A percentile compares a stretch with the other conserved stretches of the same genome.
These are phyloP conservation scores for Rotaria magnacalcarata DNA, from an alignment of 2,888 invertebrate genomes.

Conservation along the genomic window DNA sequence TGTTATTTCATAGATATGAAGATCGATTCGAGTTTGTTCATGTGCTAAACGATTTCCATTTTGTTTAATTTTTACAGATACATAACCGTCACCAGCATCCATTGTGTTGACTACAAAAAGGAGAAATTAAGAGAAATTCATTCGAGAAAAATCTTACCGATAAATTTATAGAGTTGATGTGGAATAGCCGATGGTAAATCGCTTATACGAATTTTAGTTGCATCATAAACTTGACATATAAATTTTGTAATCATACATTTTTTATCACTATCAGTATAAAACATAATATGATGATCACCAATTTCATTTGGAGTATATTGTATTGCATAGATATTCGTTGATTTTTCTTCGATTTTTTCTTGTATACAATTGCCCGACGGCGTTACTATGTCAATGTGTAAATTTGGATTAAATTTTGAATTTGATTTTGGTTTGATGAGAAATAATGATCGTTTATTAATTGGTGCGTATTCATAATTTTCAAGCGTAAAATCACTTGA, in stretches of 20 bases:
- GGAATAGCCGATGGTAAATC: neutral
- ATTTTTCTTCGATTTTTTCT: neutral
- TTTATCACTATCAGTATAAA: neutral
- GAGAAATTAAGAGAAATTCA: neutral
- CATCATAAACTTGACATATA: constrained; percentile 23
- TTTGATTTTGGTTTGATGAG: neutral
- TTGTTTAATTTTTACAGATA: constrained; percentile 12
- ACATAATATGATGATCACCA: neutral
- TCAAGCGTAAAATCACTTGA: constrained; percentile 28
- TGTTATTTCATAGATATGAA: neutral
- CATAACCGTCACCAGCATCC: neutral
- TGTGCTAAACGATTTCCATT: neutral
- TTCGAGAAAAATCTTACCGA: neutral
- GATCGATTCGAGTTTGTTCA: neutral
- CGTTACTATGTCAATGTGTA: neutral
- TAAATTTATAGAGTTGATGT: constrained; percentile 9
- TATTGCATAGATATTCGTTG: neutral
- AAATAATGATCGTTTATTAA: neutral
- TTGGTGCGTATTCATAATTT: constrained; percentile 22
- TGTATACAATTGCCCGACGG: neutral
- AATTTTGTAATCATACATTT: neutral
- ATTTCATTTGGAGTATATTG: constrained; percentile 23
- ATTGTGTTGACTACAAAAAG: neutral
- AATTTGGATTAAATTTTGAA: neutral
- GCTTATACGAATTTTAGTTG: neutral